phyloP scores from a whole-genome alignment of 2,797 vertebrate genomes.

The Sebastes matsubarae region DNA sequence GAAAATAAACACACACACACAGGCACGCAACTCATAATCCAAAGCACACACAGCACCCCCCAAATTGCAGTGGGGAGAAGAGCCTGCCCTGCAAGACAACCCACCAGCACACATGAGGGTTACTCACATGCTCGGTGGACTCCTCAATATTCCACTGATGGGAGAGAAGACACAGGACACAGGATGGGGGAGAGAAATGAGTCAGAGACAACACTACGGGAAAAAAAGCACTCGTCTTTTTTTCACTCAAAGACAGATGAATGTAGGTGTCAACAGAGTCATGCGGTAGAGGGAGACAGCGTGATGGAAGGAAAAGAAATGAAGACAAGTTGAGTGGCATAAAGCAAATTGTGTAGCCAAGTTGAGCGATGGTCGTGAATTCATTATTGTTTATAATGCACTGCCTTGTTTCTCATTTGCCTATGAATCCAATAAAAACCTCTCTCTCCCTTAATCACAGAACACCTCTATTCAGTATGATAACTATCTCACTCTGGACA shows the following conservation, averaged over 20 bases:
- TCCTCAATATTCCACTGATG: conserved; percentile 97
- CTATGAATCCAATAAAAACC: conserved; percentile 34
- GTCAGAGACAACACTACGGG: conserved; percentile 86
- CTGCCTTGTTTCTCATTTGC: conserved; percentile 74
- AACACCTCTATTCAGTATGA: conserved; percentile 24
- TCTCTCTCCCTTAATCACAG: conserved; percentile 24
- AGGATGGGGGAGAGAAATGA: conserved; percentile 74
- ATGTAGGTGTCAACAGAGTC: conserved; percentile 76
- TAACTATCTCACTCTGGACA: conserved; percentile 36
- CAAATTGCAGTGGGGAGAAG: conserved; percentile 56
- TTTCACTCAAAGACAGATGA: conserved; percentile 77
- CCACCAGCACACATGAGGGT: conserved; percentile 85
- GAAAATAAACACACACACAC: conserved; percentile 30
- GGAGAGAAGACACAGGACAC: conserved; percentile 80
- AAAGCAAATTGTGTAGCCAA: conserved; percentile 35
- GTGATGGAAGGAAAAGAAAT: conserved; percentile 33
- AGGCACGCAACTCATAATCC: conserved; percentile 16
- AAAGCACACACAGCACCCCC: conserved; percentile 60
- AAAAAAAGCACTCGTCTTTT: conserved; percentile 86
- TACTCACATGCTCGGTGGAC: conserved; percentile 97
- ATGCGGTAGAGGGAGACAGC: conserved; percentile 52
- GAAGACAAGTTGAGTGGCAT: conserved; percentile 37
- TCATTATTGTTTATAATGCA: conserved; percentile 62
- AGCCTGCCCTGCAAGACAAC: conserved; percentile 73
- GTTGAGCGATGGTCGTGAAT: conserved; percentile 34